Percentiles rank a stretch among this genome's conserved stretches.
phyloP scores from a whole-genome alignment of 53 echinoderm and acorn worm species.

The Zoroaster sp. region DNA sequence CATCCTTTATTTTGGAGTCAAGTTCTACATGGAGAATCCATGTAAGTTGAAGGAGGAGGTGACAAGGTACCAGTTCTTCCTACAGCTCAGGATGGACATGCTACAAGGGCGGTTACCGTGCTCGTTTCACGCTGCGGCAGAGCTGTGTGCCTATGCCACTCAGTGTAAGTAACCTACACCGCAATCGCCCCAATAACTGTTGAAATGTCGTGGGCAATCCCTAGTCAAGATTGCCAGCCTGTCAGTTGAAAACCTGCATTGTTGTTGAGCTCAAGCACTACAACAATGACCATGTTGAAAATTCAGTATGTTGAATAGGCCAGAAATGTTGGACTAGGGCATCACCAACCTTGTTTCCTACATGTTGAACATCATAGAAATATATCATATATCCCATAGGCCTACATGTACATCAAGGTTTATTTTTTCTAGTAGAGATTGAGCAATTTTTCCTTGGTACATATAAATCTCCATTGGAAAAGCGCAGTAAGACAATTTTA shows the following conservation, averaged over 20 bases:
- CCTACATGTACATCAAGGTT: background rate
- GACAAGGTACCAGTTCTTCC: conserved; percentile 92
- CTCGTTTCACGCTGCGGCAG: conserved; percentile 67
- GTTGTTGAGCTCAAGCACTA: too few species aligned
- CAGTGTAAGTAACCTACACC: conserved; percentile 88
- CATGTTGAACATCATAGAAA: too few species aligned
- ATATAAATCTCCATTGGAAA: too few species aligned
- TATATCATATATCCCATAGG: background rate
- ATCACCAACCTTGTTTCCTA: too few species aligned
- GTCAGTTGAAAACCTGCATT: too few species aligned
- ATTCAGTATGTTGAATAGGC: background rate
- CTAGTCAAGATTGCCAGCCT: too few species aligned
- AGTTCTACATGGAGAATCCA: conserved; percentile 97
- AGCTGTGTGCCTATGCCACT: conserved; percentile 79
- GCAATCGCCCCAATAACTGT: too few species aligned
- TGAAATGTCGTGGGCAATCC: too few species aligned
- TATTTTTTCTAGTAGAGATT: background rate
- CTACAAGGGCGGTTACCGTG: conserved; percentile 85
- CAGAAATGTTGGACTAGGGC: background rate
- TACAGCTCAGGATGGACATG: conserved; percentile 93
- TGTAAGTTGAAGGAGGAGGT: conserved; percentile 92
- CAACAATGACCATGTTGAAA: too few species aligned
- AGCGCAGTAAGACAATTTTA: too few species aligned
- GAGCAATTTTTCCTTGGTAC: too few species aligned
- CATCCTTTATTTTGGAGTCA: conserved; percentile 95